Base-by-base conservation (phyloP, 1,140 invertebrate genomes). In the Chrysopa pallens region DNA sequence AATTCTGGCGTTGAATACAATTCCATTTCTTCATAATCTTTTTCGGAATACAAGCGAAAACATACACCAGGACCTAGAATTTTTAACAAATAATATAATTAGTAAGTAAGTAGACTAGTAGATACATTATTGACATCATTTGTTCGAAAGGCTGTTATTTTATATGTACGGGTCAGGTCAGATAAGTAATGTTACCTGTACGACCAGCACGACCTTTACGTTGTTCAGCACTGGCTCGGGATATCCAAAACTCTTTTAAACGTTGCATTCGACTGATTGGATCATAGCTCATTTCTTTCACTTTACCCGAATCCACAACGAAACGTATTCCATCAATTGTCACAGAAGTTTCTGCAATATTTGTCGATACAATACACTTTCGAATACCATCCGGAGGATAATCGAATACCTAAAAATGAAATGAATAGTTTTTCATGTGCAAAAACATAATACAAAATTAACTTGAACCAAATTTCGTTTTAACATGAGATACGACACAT, bases 281-380 rank as follows among this genome's bases (percentile, higher is more conserved):
- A 63, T 96, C 88, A 60, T 90, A 96, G 58, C 78, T 90, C 89
- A 96, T 96, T 64, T 95, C 85, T 65, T 98, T 98, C 0, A 95
- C 88, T 72, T 93, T 91, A 17, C 89, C 88, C 9, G 91, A 96
- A 64, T 99, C 96, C 6, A 91, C 76, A 2, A 99, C 94, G 69
- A 98, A 98, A 56, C 94, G 67, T 46, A 99, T 86, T 5, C 94
- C 95, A 66, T 99, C 95, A 45, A 99, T 97, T 0, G 96, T 99
- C 5, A 99, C 82, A 6, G 93, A 98, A 1, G 96, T 98, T 69
- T 99, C 96, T 0, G 96, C 94, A 44, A 99, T 98, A 57, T 99
- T 99, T n/a, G 95, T 99, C 1, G 92, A 91, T 2, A 98, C 76
- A 46, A 99, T 93, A 59, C 94, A 98, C 65, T 99, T 99, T 46